Percentiles rank a stretch among this genome's conserved stretches.
Evolutionary conservation across 1,140 invertebrate species (phyloP).

Genomic region (Hylyphantes graminicola): DNA sequence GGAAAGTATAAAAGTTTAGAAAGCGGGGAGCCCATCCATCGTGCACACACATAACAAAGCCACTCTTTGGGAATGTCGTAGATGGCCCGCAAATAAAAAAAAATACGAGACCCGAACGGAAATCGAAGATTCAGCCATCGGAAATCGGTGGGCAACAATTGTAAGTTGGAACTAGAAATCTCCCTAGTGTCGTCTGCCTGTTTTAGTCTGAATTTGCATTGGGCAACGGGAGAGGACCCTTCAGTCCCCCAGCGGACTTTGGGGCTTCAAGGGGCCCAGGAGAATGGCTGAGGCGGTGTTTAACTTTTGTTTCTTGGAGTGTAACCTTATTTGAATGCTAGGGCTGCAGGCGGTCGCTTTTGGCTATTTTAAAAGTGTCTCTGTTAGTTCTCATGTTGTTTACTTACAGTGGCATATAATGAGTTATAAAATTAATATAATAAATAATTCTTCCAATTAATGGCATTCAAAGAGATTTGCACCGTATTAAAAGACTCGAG

Average conservation of each 20-base stretch:
- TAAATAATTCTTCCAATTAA: no score
- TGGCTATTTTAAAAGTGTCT: no score
- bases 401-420: no score
- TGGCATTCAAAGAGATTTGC: no score
- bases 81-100: background rate
- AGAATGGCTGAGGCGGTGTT: no score
- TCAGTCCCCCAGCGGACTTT: background rate
- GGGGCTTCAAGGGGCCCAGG: conserved; percentile 6
- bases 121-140: conserved; percentile 48
- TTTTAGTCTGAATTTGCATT: conserved; percentile 51
- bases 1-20: background rate
- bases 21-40: conserved; percentile 13
- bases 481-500: no score
- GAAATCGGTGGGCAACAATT: conserved; percentile 54
- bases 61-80: conserved; percentile 13
- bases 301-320: no score
- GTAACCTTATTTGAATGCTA: no score
- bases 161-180: conserved; percentile 27
- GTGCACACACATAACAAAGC: conserved; percentile 30
- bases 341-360: no score
- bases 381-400: no score
- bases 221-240: conserved; percentile 12
- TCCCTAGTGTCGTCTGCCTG: conserved; percentile 11
- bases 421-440: no score
- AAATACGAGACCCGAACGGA: conserved; percentile 47